Conservation (phyloP, 1,140 invertebrate genomes). For the Drosophila simulans region DNA sequence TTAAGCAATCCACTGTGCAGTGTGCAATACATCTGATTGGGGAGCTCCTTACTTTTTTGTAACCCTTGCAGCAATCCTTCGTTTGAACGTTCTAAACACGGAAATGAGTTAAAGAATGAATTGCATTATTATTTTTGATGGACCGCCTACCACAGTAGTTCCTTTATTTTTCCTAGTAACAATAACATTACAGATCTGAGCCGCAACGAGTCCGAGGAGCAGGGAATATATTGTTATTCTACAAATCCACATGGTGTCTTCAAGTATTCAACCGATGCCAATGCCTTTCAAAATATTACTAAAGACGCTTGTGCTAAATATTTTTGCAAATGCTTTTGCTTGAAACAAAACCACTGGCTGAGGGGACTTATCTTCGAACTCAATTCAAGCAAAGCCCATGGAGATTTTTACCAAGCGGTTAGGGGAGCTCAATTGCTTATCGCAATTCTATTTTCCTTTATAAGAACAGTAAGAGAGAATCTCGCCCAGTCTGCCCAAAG, state of each 20-base stretch:
- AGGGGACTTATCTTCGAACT: neutral
- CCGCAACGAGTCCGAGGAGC: conserved; percentile 8
- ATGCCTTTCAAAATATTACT: conserved; percentile 35
- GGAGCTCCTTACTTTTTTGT: neutral
- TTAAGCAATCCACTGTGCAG: conserved; percentile 17
- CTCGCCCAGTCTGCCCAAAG: neutral
- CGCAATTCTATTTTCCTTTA: neutral
- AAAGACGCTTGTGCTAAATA: conserved; percentile 21
- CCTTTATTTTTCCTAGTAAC: accelerated
- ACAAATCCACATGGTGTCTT: conserved; percentile 32
- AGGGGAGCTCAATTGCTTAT: neutral
- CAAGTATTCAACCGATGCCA: conserved; percentile 9
- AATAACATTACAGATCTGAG: conserved; percentile 3
- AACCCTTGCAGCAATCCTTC: conserved; percentile 16
- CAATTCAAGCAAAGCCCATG: neutral
- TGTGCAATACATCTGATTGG: conserved; percentile 1
- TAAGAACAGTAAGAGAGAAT: neutral
- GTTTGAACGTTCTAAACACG: neutral
- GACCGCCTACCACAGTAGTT: neutral
- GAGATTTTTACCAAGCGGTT: neutral
- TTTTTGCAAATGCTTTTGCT: conserved; percentile 7
- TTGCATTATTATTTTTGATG: neutral
- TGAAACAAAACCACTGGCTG: neutral
- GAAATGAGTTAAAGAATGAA: neutral
- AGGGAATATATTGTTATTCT: conserved; percentile 33